These are phyloP conservation scores for Nephila pilipes DNA, from an alignment of 1,140 invertebrate genomes.

Conservation along the genomic window DNA sequence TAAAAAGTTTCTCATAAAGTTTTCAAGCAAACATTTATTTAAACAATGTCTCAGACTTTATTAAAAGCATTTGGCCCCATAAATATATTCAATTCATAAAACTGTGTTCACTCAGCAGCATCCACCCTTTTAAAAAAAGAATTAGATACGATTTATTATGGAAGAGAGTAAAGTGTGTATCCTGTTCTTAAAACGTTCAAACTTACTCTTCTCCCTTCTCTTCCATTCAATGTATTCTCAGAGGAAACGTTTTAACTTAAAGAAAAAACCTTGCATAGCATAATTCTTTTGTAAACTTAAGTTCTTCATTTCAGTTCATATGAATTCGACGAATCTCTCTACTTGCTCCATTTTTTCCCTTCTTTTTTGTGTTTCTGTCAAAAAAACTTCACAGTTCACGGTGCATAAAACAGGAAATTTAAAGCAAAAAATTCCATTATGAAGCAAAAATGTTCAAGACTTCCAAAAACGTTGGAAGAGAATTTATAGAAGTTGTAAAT, in stretches of 20 bases:
- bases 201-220: background rate
- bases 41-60: too few species aligned
- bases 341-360: background rate
- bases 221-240: background rate
- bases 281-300: slow-evolving; percentile 9
- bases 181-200: too few species aligned
- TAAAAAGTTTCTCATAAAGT: too few species aligned
- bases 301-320: slow-evolving; percentile 12
- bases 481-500: slow-evolving; percentile 45
- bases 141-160: too few species aligned
- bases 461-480: background rate
- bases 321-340: background rate
- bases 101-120: too few species aligned
- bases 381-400: slow-evolving; percentile 1
- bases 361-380: background rate
- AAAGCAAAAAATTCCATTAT: slow-evolving; percentile 26
- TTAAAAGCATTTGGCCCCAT: too few species aligned
- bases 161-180: too few species aligned
- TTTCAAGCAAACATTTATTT: too few species aligned
- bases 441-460: background rate
- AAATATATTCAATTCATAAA: too few species aligned
- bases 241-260: background rate
- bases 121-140: too few species aligned
- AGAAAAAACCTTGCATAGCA: background rate
- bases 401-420: slow-evolving; percentile 38